These are phyloP conservation scores for Carlito syrichta DNA, from an alignment of 2,113 vertebrate species.

Conservation along the genomic window DNA sequence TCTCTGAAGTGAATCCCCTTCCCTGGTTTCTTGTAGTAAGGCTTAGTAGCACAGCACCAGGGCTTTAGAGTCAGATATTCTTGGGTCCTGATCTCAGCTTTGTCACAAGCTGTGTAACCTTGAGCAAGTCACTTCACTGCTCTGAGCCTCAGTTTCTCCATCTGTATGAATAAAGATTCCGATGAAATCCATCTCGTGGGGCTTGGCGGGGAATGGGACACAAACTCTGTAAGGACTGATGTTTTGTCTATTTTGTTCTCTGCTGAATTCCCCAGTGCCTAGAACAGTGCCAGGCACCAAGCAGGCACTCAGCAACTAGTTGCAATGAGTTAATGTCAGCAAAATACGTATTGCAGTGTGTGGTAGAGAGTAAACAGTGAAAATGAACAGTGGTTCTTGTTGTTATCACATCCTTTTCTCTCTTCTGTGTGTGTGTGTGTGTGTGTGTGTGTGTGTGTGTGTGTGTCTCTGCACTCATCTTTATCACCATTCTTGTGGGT, in stretches of 20 bases:
- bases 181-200: not conserved
- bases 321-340: not conserved
- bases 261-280: not conserved
- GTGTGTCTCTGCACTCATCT: not conserved
- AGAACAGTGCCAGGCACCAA: not conserved
- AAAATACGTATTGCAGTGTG: not conserved
- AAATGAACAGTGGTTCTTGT: too few relatives aligned
- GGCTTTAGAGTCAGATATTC: not conserved
- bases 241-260: not conserved
- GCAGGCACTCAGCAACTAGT: not conserved
- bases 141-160: not conserved
- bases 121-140: too few relatives aligned
- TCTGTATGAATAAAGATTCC: not conserved
- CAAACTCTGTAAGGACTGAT: not conserved
- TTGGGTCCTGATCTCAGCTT: not conserved
- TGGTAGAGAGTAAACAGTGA: not conserved
- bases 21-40: too few relatives aligned
- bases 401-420: not conserved
- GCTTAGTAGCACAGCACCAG: too few relatives aligned
- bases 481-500: not conserved
- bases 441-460: not conserved
- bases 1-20: not conserved
- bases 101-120: not conserved
- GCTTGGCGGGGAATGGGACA: not conserved
- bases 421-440: not conserved